Evolutionary conservation across 2,888 invertebrate genomes (phyloP), one percentile per base, ranked within the genome.

Genomic region (Hydrotaea cyrtoneurina): DNA sequence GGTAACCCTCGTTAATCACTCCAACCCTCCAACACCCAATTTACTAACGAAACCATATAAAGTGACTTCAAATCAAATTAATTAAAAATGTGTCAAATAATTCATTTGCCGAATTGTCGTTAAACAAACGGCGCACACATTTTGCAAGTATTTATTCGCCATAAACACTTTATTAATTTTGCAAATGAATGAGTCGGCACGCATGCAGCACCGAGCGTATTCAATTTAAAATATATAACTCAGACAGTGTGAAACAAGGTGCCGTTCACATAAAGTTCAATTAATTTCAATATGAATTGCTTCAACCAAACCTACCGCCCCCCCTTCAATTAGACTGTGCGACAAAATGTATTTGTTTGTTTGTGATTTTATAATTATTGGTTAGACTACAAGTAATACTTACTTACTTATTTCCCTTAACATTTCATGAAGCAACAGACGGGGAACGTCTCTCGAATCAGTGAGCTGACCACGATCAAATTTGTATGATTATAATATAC

Each of bases 161-260:
- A 69, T 69, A 69, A 69, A 69, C 23, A 15, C 31, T 66, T 39
- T 64, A 43, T 69, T 69, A 69, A 69, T 69, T 31, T 46, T 46
- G n/a, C 69, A 46, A n/a, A 17, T 23, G 39, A 69, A 69, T 46
- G 21, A 46, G 13, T 69, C 46, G 43, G 8, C 46, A 46, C 46
- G 43, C 31, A 31, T 31, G 36, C 8, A 15, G 17, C 31, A 5
- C 26, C 13, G 64, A 31, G 5, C n/a, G n/a, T 2, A 46, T 69
- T 23, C 46, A 66, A 43, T 21, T 66, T 15, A 13, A 69, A 69
- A 39, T 43, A 39, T 43, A 23, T 19, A 13, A 13, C 43, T 39
- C 66, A 10, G 26, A 10, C 39, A 43, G 19, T 66, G 19, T 66
- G 17, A 66, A 64, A 36, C 36, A 59, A n/a, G 2, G 50, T n/a